Evolutionary conservation across 2,113 vertebrate species (phyloP).

Genomic region (Laticauda colubrina): DNA sequence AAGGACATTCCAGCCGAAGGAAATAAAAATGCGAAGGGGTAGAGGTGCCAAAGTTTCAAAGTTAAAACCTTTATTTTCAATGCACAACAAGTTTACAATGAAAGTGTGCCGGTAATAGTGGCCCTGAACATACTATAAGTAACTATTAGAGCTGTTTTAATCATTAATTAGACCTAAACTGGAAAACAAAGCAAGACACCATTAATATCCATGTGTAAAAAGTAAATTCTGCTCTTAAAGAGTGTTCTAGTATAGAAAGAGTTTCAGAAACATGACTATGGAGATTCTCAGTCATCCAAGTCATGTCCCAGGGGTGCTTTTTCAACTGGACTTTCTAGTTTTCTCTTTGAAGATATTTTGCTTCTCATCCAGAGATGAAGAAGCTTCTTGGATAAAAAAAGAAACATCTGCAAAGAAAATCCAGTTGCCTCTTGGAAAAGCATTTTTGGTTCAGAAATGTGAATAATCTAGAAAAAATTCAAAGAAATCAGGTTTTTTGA

Average conservation of each 20-base stretch:
- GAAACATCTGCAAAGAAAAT: too few relatives aligned
- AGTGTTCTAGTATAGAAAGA: background rate
- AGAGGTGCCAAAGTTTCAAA: background rate
- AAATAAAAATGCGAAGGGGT: background rate
- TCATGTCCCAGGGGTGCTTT: too few relatives aligned
- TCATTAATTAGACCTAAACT: background rate
- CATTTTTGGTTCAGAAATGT: background rate
- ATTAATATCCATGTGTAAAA: background rate
- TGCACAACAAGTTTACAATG: too few relatives aligned
- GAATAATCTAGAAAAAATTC: background rate
- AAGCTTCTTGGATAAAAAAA: too few relatives aligned
- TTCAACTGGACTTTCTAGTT: too few relatives aligned
- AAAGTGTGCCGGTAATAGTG: background rate
- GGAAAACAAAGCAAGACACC: background rate
- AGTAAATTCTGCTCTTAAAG: background rate
- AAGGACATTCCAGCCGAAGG: background rate
- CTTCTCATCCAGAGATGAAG: too few relatives aligned
- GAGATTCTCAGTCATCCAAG: too few relatives aligned
- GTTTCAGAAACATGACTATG: background rate
- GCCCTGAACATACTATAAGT: background rate
- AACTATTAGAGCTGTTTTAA: background rate
- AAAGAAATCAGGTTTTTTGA: background rate
- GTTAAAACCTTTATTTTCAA: too few relatives aligned
- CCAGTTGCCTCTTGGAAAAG: too few relatives aligned
- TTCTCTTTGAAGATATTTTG: too few relatives aligned